Evolutionary conservation across 2,113 vertebrate genomes (phyloP), one percentile per base, ranked within the genome.

Genomic region (Falcunculus frontatus): DNA sequence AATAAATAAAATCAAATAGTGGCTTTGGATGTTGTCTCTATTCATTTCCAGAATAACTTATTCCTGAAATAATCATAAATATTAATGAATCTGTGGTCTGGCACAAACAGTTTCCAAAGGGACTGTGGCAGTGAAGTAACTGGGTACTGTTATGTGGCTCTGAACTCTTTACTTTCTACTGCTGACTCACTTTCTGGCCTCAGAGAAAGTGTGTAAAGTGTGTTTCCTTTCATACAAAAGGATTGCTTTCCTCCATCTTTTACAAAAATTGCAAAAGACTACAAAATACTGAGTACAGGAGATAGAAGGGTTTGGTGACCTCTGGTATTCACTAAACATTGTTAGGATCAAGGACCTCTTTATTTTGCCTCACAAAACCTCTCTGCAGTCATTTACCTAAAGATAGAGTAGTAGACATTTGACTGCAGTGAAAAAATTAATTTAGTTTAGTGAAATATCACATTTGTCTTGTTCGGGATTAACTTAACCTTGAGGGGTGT

Each of bases 121-220:
- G 20, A n/a, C 64, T 81, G 33, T 16, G 50, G 32, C 80, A 53
- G n/a, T 52, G 35, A 68, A 83, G 44, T 52, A 90, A 75, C 37
- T 56, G 37, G n/a, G 44, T 84, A 10, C 37, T 60, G 12, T 60
- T 70, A 13, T 26, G 33, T 52, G 75, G 55, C 62, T 85, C 82
- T 73, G 42, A 74, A 49, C 62, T 89, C 53, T 64, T 67, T 52
- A 84, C 65, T 91, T 56, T 57, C 29, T 47, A 8, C 25, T 56
- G 79, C 92, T 95, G 72, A 88, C 44, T 96, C 76, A 49, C 37
- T 90, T 95, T 92, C 63, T 96, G 85, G 87, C 50, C 42, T 37
- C 32, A 30, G 53, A 85, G 69, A 41, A 77, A 17, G 39, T 2
- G 3, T 62, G 25, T 59, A 80, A 55, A 39, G 59, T 70, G 19